These are phyloP conservation scores for Sebastes minor DNA, from an alignment of 2,797 vertebrate genomes.

Conservation along the genomic window DNA sequence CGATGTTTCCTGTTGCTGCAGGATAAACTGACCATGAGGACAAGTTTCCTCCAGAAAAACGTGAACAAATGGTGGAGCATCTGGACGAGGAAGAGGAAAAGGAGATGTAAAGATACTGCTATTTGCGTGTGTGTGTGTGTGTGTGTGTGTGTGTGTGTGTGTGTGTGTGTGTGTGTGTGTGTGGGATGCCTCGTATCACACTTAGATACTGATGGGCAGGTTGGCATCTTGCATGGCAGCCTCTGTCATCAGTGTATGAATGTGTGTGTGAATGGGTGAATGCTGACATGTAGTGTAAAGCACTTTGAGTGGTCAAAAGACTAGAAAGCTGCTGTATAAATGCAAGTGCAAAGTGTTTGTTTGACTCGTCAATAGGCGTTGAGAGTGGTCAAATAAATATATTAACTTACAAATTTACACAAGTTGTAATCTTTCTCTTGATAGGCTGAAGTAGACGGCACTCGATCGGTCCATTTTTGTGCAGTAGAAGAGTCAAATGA, in stretches of 20 bases:
- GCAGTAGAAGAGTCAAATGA: neutral
- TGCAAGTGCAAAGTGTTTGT: too few species aligned
- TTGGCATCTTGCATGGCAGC: too few species aligned
- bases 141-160: neutral
- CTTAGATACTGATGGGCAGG: too few species aligned
- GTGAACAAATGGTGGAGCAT: conserved; percentile 45
- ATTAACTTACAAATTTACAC: neutral
- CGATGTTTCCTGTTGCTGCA: conserved; percentile 15
- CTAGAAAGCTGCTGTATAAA: too few species aligned
- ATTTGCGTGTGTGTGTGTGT: neutral
- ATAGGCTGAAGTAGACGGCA: neutral
- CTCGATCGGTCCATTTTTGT: neutral
- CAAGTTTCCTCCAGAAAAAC: conserved; percentile 4
- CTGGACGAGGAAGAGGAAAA: conserved; percentile 21
- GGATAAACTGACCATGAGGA: conserved; percentile 16
- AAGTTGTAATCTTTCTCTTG: neutral
- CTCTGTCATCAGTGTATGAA: too few species aligned
- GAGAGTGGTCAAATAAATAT: neutral
- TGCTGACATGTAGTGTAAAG: too few species aligned
- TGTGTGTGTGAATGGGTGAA: too few species aligned
- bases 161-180: neutral
- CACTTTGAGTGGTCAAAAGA: too few species aligned
- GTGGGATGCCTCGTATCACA: too few species aligned
- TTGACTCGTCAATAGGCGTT: neutral
- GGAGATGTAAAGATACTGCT: neutral